phyloP scores from a whole-genome alignment of 2,888 invertebrate species.

The Melanchra persicariae region DNA sequence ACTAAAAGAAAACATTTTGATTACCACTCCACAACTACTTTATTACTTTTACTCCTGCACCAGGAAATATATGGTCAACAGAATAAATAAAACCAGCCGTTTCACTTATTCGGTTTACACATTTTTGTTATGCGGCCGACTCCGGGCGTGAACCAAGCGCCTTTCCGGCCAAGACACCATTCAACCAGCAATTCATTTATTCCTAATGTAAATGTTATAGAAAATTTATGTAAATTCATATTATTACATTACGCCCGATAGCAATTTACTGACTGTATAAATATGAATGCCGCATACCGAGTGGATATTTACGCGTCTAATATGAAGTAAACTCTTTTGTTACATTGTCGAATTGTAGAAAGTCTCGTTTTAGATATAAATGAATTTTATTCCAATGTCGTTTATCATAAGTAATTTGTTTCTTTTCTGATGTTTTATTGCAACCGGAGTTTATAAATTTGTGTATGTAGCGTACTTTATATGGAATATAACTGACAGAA shows the following conservation, averaged over 20 bases:
- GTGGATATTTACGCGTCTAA: constrained; percentile 73
- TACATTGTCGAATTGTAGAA: constrained; percentile 69
- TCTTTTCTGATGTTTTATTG: constrained; percentile 65
- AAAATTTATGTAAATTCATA: constrained; percentile 88
- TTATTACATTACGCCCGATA: constrained; percentile 88
- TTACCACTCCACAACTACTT: constrained; percentile 51
- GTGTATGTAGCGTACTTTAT: constrained; percentile 34
- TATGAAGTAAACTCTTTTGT: constrained; percentile 72
- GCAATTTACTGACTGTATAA: constrained; percentile 85
- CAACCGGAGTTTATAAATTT: constrained; percentile 65
- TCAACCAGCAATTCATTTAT: constrained; percentile 84
- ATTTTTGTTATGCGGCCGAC: constrained; percentile 45
- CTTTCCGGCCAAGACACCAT: constrained; percentile 67
- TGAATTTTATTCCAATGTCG: constrained; percentile 60
- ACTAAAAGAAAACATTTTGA: constrained; percentile 51
- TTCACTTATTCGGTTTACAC: constrained; percentile 56
- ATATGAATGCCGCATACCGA: constrained; percentile 83
- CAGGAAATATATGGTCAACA: constrained; percentile 59
- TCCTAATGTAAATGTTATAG: constrained; percentile 89
- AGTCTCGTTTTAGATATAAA: constrained; percentile 67
- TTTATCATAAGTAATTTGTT: constrained; percentile 67
- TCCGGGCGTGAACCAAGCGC: constrained; percentile 55
- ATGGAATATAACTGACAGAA: constrained; percentile 40
- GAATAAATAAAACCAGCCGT: constrained; percentile 58
- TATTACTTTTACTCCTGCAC: constrained; percentile 49